Percentiles rank a stretch among this genome's conserved stretches.
Conservation (phyloP, 2,888 invertebrate genomes). For the Adineta ricciae region DNA sequence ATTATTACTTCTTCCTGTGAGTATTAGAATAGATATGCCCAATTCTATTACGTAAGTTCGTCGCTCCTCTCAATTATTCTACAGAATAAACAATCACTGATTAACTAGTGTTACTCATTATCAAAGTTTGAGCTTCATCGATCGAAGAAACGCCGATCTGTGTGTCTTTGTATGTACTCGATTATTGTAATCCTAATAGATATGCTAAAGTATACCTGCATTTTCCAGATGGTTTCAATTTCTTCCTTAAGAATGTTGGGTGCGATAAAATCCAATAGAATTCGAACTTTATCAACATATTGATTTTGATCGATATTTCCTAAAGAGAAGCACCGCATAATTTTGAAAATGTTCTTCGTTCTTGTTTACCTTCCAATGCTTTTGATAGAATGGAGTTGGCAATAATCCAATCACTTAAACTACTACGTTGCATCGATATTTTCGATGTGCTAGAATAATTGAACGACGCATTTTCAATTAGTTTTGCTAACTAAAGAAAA, state of each 20-base stretch:
- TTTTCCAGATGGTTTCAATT: conserved; percentile 52
- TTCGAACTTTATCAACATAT: conserved; percentile 54
- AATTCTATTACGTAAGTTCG: too few relatives aligned
- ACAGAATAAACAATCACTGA: too few relatives aligned
- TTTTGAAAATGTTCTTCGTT: background rate
- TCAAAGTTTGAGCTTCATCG: too few relatives aligned
- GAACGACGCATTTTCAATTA: conserved; percentile 46
- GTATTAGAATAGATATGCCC: too few relatives aligned
- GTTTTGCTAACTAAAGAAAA: conserved; percentile 44
- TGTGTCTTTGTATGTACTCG: too few relatives aligned
- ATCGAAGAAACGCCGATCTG: too few relatives aligned
- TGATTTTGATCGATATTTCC: conserved; percentile 53
- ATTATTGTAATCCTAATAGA: too few relatives aligned
- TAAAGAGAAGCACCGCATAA: too few relatives aligned
- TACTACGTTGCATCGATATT: conserved; percentile 42
- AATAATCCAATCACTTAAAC: conserved; percentile 51
- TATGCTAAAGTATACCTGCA: conserved; percentile 45
- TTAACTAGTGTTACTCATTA: too few relatives aligned
- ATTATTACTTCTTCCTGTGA: too few relatives aligned
- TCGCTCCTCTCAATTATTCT: too few relatives aligned
- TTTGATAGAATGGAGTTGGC: conserved; percentile 51
- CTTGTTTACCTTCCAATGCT: conserved; percentile 47
- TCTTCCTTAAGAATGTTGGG: conserved; percentile 51
- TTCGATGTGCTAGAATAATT: conserved; percentile 36
- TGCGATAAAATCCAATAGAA: conserved; percentile 53